phyloP scores from a whole-genome alignment of 2,888 invertebrate species.

The Xestoiulus laeticollis region DNA sequence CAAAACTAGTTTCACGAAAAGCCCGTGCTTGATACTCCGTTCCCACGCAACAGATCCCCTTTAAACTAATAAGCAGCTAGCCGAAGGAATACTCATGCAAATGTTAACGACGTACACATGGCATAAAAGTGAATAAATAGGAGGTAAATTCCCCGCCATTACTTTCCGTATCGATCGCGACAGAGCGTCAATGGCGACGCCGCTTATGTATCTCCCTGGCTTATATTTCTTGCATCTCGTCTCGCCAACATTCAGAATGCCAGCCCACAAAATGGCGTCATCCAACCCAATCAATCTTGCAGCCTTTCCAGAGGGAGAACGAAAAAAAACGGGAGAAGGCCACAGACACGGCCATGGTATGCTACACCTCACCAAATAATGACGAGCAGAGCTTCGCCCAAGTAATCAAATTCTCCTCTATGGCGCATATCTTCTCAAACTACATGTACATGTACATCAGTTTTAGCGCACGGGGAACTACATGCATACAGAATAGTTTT shows the following conservation, averaged over 20 bases:
- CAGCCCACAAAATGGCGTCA: neutral
- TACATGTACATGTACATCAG: no score
- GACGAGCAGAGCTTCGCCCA: no score
- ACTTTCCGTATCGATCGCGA: neutral
- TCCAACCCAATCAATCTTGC: neutral
- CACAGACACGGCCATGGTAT: no score
- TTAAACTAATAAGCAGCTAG: neutral
- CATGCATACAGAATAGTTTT: no score
- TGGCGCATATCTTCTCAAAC: no score
- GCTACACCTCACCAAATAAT: no score
- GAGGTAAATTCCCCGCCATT: neutral
- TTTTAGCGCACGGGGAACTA: no score
- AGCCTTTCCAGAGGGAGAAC: neutral
- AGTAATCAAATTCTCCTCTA: no score
- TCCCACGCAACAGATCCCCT: neutral
- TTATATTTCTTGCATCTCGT: neutral
- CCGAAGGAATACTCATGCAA: neutral
- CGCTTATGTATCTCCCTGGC: neutral
- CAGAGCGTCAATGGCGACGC: neutral
- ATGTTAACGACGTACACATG: neutral
- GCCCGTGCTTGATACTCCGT: neutral
- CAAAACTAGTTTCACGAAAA: neutral
- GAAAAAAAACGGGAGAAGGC: neutral
- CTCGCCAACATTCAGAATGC: neutral
- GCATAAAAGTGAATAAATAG: neutral